Percentiles rank a stretch among this genome's conserved stretches.
Evolutionary conservation across 2,888 invertebrate species (phyloP).

Genomic region (Anoncus sp.): DNA sequence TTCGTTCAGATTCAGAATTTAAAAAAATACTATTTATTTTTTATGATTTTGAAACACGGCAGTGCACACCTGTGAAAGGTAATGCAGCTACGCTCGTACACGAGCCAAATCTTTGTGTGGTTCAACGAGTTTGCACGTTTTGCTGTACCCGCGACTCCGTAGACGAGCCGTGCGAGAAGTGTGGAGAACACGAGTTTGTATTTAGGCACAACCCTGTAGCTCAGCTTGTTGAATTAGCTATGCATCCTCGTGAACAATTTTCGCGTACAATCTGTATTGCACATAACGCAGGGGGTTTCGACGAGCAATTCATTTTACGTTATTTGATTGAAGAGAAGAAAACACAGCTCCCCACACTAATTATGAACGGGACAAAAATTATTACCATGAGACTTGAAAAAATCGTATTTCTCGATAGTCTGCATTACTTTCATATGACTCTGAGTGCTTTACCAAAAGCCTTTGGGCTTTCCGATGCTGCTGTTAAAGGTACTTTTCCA

Average conservation of each 20-base stretch:
- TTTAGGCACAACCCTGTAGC: neutral
- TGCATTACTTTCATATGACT: conserved; percentile 73
- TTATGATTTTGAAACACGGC: conserved; percentile 24
- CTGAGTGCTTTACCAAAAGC: conserved; percentile 69
- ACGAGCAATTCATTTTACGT: conserved; percentile 53
- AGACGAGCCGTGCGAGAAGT: conserved; percentile 2
- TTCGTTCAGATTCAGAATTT: neutral
- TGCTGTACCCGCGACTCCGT: neutral
- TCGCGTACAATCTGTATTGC: conserved; percentile 53
- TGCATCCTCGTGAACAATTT: neutral
- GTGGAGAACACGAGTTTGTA: no score
- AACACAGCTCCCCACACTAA: conserved; percentile 57
- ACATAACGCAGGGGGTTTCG: conserved; percentile 55
- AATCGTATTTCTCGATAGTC: conserved; percentile 67
- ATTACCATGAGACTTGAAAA: conserved; percentile 58
- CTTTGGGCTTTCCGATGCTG: conserved; percentile 64
- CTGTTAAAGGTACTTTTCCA: conserved; percentile 70
- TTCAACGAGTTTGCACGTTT: conserved; percentile 5
- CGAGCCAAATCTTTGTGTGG: conserved; percentile 31
- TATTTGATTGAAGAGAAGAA: conserved; percentile 43
- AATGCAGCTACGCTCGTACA: neutral
- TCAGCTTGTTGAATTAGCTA: neutral
- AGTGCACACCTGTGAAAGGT: conserved; percentile 26
- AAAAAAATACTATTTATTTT: conserved; percentile 46
- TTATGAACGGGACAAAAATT: conserved; percentile 67